A percentile compares a stretch with the other conserved stretches of the same genome.
Evolutionary conservation across 2,888 invertebrate species (phyloP).

Genomic region (Drosophila tripunctata): DNA sequence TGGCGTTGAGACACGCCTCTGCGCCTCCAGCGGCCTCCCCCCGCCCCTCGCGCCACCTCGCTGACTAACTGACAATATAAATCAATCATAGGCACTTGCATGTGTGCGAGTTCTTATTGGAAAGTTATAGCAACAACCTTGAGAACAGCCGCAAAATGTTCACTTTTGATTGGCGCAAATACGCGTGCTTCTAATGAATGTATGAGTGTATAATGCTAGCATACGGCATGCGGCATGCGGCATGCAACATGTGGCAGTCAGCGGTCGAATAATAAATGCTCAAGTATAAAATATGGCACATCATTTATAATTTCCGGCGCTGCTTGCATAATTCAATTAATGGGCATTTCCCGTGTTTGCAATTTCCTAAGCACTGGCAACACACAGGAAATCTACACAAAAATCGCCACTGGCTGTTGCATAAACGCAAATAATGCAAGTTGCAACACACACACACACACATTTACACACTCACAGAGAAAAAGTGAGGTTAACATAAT

Average conservation of each 20-base stretch:
- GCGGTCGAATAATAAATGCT: slow-evolving; percentile 19
- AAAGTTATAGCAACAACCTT: slow-evolving; percentile 68
- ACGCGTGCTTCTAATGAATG: slow-evolving; percentile 31
- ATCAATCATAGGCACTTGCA: slow-evolving; percentile 65
- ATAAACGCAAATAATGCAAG: slow-evolving; percentile 31
- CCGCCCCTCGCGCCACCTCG: background rate
- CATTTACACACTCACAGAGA: slow-evolving; percentile 1
- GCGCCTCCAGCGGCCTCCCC: slow-evolving; percentile 9
- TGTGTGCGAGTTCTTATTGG: slow-evolving; percentile 66
- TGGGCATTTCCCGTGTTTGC: slow-evolving; percentile 65
- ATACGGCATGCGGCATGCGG: background rate
- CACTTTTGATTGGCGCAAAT: slow-evolving; percentile 56
- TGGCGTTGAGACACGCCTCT: slow-evolving; percentile 55
- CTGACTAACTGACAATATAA: slow-evolving; percentile 68
- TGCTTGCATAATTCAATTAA: slow-evolving; percentile 73
- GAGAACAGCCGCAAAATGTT: slow-evolving; percentile 51
- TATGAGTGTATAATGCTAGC: slow-evolving; percentile 4
- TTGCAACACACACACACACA: slow-evolving; percentile 6
- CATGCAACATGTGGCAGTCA: slow-evolving; percentile 13
- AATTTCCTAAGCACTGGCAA: slow-evolving; percentile 45
- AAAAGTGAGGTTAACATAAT: no score
- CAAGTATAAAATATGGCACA: slow-evolving; percentile 68
- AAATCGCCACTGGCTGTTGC: slow-evolving; percentile 47
- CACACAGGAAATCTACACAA: slow-evolving; percentile 57
- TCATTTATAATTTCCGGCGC: slow-evolving; percentile 75